These are phyloP conservation scores for Drosophila cognata DNA, from an alignment of 2,888 invertebrate species.

Conservation along the genomic window DNA sequence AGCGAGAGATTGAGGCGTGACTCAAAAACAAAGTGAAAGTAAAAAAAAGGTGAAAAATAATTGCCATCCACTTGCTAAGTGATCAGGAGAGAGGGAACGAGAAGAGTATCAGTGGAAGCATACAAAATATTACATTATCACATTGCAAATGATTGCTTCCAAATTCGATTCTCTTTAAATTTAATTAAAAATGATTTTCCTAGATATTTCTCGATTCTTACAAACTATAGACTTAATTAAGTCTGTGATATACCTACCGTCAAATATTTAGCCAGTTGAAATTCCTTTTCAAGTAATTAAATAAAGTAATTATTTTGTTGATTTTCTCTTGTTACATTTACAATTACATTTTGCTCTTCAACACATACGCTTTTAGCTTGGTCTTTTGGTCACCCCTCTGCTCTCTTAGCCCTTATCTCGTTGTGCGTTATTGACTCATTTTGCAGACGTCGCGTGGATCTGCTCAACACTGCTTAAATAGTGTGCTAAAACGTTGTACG, in stretches of 20 bases:
- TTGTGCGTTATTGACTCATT: constrained; percentile 64
- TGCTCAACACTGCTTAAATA: constrained; percentile 58
- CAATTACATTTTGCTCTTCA: not conserved
- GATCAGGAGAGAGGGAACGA: not conserved
- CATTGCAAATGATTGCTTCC: not conserved
- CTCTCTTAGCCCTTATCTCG: not conserved
- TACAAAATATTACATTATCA: not conserved
- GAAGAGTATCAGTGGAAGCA: not conserved
- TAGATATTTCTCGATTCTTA: not conserved
- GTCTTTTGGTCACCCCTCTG: not conserved
- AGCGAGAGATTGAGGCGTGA: too few species aligned
- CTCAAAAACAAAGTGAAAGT: too few species aligned
- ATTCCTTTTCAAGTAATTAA: not conserved
- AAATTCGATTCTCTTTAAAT: not conserved
- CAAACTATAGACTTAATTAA: not conserved
- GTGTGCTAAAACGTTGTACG: constrained; percentile 73
- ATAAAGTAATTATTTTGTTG: not conserved
- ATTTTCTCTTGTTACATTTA: not conserved
- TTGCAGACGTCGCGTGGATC: constrained; percentile 40
- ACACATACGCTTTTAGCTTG: not conserved
- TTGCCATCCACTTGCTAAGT: not conserved
- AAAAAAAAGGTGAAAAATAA: too few species aligned
- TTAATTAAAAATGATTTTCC: not conserved
- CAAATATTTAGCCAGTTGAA: not conserved
- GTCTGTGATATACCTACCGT: not conserved